These are phyloP conservation scores for Phoebastria nigripes DNA, from an alignment of 2,797 vertebrate genomes.

Conservation along the genomic window DNA sequence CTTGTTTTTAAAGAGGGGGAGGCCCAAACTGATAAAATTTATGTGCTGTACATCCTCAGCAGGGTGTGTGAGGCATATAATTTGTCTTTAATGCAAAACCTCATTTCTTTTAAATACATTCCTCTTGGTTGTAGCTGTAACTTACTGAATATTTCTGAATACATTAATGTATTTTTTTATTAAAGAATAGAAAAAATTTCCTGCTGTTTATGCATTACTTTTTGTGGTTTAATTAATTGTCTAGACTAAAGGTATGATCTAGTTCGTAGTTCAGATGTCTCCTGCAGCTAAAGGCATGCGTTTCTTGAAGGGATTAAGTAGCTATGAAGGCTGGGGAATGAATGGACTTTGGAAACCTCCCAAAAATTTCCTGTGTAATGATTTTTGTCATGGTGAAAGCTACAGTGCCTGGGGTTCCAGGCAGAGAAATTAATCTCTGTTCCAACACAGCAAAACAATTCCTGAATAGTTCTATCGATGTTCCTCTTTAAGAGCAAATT, in stretches of 20 bases:
- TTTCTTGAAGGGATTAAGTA: constrained; percentile 46
- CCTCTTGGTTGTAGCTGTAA: neutral
- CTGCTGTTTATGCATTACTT: constrained; percentile 26
- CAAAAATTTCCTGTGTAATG: neutral
- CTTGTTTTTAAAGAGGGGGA: neutral
- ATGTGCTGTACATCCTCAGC: neutral
- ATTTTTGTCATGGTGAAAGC: neutral
- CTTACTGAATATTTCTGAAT: constrained; percentile 34
- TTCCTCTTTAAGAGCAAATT: neutral
- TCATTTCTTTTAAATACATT: neutral
- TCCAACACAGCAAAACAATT: neutral
- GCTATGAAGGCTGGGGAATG: neutral
- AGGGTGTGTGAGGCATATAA: neutral
- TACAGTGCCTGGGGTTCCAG: neutral
- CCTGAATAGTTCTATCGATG: neutral
- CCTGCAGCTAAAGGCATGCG: constrained; percentile 6
- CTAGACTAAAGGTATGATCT: constrained; percentile 25
- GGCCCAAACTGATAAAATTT: neutral
- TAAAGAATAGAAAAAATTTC: neutral
- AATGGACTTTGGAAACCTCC: constrained; percentile 37
- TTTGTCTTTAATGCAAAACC: neutral
- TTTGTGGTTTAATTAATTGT: constrained; percentile 36
- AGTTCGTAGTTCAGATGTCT: neutral
- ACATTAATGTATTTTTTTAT: neutral
- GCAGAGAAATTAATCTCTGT: constrained; percentile 8